A percentile compares a stretch with the other conserved stretches of the same genome.
Evolutionary conservation across 1,140 invertebrate genomes (phyloP).

Genomic region (Papilio machaon): DNA sequence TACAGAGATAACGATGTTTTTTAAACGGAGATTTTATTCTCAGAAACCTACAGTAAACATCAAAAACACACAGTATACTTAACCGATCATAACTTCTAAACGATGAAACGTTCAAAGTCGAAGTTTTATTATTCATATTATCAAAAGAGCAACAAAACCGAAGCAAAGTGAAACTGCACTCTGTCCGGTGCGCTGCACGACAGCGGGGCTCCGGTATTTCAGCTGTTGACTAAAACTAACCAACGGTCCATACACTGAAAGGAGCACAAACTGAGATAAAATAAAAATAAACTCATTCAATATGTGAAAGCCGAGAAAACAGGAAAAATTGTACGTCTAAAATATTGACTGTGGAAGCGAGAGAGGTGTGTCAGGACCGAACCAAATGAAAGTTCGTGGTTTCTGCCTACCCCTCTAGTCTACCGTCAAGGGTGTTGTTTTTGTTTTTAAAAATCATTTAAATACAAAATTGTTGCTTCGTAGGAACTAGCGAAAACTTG

Average conservation of each 20-base stretch:
- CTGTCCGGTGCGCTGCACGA: neutral
- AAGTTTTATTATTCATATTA: constrained; percentile 13
- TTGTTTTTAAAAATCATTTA: neutral
- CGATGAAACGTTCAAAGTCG: neutral
- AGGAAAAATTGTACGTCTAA: neutral
- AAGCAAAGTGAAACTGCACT: neutral
- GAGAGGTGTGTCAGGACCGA: too few species aligned
- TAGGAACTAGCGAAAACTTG: neutral
- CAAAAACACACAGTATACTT: neutral
- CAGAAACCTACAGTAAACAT: neutral
- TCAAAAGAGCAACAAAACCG: neutral
- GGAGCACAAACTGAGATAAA: neutral
- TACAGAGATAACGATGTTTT: too few species aligned
- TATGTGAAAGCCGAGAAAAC: neutral
- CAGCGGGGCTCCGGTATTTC: neutral
- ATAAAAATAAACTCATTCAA: neutral
- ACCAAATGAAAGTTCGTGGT: too few species aligned
- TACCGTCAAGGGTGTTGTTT: too few species aligned
- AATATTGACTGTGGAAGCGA: neutral
- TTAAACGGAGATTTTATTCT: too few species aligned
- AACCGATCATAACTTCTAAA: neutral
- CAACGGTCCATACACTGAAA: constrained; percentile 7
- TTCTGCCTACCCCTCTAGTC: too few species aligned
- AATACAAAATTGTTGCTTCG: neutral
- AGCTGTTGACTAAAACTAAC: constrained; percentile 3